Percentiles rank a stretch among this genome's conserved stretches.
Conservation (phyloP, 2,888 invertebrate species). For the Eutolmus rufibarbis region DNA sequence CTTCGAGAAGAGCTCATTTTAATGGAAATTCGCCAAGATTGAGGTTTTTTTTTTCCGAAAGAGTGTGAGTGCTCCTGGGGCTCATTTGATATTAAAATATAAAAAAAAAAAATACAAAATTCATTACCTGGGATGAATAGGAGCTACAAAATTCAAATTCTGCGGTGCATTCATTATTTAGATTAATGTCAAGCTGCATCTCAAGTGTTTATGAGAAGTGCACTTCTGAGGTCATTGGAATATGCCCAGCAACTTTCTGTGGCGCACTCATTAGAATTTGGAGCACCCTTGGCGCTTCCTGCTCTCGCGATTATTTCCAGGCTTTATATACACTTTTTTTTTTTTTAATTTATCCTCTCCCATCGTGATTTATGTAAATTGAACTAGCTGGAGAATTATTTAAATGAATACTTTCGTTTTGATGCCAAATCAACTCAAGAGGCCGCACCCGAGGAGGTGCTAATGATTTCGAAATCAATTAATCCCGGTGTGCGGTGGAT, state of each 20-base stretch:
- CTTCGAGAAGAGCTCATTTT: neutral
- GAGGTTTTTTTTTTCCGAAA: neutral
- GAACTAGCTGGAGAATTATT: neutral
- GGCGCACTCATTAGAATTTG: neutral
- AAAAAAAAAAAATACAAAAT: neutral
- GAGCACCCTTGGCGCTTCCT: neutral
- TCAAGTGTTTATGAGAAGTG: neutral
- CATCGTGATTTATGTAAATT: neutral
- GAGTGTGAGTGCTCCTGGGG: neutral
- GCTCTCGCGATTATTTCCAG: neutral
- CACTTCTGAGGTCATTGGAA: constrained; percentile 3
- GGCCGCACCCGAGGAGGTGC: neutral
- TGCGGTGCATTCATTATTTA: constrained; percentile 20
- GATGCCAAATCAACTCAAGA: neutral
- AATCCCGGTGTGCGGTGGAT: neutral
- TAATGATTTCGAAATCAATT: constrained; percentile 13
- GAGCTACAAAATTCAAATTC: neutral
- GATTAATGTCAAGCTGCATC: neutral
- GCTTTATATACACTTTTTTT: neutral
- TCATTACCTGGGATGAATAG: neutral
- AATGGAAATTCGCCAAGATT: constrained; percentile 19
- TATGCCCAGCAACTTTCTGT: neutral
- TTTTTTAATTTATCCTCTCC: neutral
- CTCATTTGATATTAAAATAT: neutral
- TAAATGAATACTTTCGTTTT: constrained; percentile 9